Conservation (phyloP, 2,888 invertebrate species). For the Timema podura region DNA sequence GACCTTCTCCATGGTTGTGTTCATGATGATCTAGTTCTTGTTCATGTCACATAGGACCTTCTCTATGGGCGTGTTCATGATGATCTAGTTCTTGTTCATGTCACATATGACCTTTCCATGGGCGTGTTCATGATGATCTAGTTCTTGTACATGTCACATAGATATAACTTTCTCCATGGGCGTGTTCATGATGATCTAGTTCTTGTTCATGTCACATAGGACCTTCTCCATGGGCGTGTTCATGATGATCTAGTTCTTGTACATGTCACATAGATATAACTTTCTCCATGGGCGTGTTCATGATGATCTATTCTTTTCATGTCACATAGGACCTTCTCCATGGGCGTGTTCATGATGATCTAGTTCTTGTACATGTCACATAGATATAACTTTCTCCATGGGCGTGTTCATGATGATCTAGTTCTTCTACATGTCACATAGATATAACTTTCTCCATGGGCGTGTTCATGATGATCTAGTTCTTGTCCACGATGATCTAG, state of each 20-base stretch:
- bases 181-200: too few relatives aligned
- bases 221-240: conserved; percentile 98
- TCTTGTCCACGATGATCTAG: conserved; percentile 44
- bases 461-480: conserved; percentile 73
- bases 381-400: neutral
- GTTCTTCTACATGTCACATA: conserved; percentile 98
- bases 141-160: conserved; percentile 44
- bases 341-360: conserved; percentile 72
- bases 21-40: conserved; percentile 59
- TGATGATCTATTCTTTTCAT: neutral
- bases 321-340: neutral
- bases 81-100: conserved; percentile 40
- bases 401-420: neutral
- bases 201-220: conserved; percentile 78
- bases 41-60: neutral
- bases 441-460: conserved; percentile 97
- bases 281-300: neutral
- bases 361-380: neutral
- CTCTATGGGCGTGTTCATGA: conserved; percentile 67
- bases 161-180: neutral
- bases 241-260: conserved; percentile 57
- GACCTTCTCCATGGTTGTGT: conserved; percentile 51
- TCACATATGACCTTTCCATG: neutral
- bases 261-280: neutral
- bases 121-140: conserved; percentile 72